Evolutionary conservation across 2,888 invertebrate species (phyloP), one percentile per base, ranked within the genome.

Genomic region (Noctua pronuba): DNA sequence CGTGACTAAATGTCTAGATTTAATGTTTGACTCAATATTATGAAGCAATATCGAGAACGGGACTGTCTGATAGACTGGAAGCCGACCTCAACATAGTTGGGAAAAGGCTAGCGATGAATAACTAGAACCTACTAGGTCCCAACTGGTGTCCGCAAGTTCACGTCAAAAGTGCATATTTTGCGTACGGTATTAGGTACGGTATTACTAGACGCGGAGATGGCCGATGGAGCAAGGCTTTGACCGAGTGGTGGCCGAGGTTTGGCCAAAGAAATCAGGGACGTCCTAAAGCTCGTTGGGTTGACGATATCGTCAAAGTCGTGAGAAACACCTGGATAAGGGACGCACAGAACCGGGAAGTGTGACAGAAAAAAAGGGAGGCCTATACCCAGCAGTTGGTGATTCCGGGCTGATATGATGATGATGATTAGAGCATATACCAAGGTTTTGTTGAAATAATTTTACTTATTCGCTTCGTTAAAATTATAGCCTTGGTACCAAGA

Each of bases 1-100:
- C 28, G 49, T 74, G 73, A n/a, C 55, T 31, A 5, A 7, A 21
- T 18, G 73, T 16, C 73, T 84, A 49, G 46, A 28, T 55, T 55
- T 1, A 24, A 7, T 68, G 49, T 10, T n/a, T 44, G 52, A 58
- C 28, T 77, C 52, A 41, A 41, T 65, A n/a, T 38, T 64, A 64
- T 18, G 18, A 18, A 31, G 28, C 16, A 58, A 58, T 16, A 44
- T n/a, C 5, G 10, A 52, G n/a, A 16, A 38, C 8, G 7, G 52
- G 2, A 1, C n/a, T n/a, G 1, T 6, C n/a, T 55, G 28, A 7
- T 28, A 58, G n/a, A 28, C 58, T 58, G 28, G 28, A 58, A n/a
- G n/a, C 28, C 28, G n/a, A 28, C 55, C 55, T 13, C 55, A 55
- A 13, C 11, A 55, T 13, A 13, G n/a, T n/a, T n/a, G n/a, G 5